Evolutionary conservation across 2,113 vertebrate genomes (phyloP), one percentile per base, ranked within the genome.

Genomic region (Solea solea): DNA sequence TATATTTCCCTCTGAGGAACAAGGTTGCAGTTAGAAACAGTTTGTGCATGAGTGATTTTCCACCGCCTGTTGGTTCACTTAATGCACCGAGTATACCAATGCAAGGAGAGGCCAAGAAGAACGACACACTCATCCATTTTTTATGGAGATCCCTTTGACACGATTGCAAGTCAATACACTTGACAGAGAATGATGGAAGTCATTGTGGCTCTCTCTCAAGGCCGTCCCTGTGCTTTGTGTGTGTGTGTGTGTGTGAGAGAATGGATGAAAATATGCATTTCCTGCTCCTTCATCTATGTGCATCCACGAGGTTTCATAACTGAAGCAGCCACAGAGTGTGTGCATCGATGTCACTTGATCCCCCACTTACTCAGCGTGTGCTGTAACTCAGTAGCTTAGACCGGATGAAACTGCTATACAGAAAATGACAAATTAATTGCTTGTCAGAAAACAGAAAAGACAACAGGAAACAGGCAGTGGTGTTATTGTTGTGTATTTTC

Each of bases 21-120:
- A 62, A 74, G 82, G 71, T 54, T 73, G 74, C 71, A 60, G 70
- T 78, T 70, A 56, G 55, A 69, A 85, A 78, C 62, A 73, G 42
- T 77, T 82, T 73, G 72, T 80, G 73, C 70, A 34, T 69, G 81
- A 84, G 62, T 46, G 77, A 84, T 78, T 83, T 78, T 66, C 56
- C 54, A 28, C 63, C 51, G 72, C 53, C 72, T 76, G 69, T 78
- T 74, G 80, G 78, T 68, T 85, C 69, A 71, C 71, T 82, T 84
- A 88, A 81, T 86, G 67, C 69, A 60, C 68, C 58, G 9, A 9
- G 82, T 78, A 74, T 52, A 82, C 82, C 72, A 83, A 73, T 62
- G 52, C 62, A 60, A 60, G 54, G 73, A 69, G 55, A 58, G 52
- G 71, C 63, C 57, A 59, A 69, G 34, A 57, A 48, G 68, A 82